Evolutionary conservation across 2,113 vertebrate genomes (phyloP), one percentile per base, ranked within the genome.

Genomic region (Acrocephalus kingi): DNA sequence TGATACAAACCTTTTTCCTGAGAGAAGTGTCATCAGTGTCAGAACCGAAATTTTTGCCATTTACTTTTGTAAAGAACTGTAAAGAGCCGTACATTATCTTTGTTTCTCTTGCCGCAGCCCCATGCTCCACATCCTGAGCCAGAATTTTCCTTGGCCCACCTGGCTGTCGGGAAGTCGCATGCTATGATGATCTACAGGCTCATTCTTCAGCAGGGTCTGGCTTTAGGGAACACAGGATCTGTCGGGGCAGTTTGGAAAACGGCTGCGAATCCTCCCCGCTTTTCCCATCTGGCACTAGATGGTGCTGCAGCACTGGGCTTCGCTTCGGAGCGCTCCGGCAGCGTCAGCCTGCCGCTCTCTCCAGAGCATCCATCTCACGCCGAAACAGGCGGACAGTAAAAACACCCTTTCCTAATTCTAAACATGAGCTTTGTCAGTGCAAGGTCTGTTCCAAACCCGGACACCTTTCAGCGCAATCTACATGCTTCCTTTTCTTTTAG

Each of bases 331-430:
- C 52, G 2, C 51, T 4, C 1, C 41, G 14, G 7, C 43, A 3
- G 2, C 1, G n/a, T 4, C 14, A 19, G 69, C 35, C 22, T 11
- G 30, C 52, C 31, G 74, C 62, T 23, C 63, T 11, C 35, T 15
- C 13, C 76, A 1, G 0, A 5, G 10, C 43, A 0, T 6, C 16
- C 54, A 3, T 2, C 12, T 3, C 54, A 0, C 24, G 0, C 2
- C 11, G 37, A 14, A 41, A 13, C 30, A 0, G 1, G 19, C 15
- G 2, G 12, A 3, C 54, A 3, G 21, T 3, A 6, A 59, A 85
- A 69, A 59, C 3, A 43, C 14, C 45, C 41, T 46, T 54, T 33
- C 8, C 71, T 22, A 8, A 23, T 11, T 18, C 49, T 33, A 14
- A 84, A 41, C 31, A 6, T 9, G 13, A 81, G 9, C 41, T 76